Percentiles rank a stretch among this genome's conserved stretches.
Evolutionary conservation across 1,140 invertebrate genomes (phyloP).

Genomic region (Chlorops oryzae): DNA sequence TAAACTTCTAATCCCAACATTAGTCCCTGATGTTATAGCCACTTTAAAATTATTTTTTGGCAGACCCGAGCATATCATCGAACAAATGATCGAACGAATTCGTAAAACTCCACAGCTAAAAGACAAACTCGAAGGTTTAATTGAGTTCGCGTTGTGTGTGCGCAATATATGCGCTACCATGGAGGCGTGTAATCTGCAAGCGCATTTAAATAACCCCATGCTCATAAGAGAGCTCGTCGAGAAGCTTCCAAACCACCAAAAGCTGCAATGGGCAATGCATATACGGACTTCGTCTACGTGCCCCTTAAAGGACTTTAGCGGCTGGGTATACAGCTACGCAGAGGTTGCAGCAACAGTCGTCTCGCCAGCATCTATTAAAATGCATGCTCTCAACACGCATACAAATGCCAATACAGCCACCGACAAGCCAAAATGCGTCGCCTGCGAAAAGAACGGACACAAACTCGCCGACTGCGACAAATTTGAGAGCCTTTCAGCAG

Average conservation of each 20-base stretch:
- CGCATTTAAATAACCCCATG: constrained; percentile 7
- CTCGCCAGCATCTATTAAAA: no score
- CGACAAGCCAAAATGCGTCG: no score
- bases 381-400: no score
- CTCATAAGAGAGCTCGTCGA: constrained; percentile 3
- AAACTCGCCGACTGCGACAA: no score
- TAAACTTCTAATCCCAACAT: not conserved
- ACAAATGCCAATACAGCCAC: no score
- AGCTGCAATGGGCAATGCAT: constrained; percentile 8
- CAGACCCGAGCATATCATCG: constrained; percentile 4
- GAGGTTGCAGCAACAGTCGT: no score
- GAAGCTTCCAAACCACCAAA: constrained; percentile 8
- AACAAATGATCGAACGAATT: not conserved
- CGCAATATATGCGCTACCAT: constrained; percentile 9
- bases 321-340: no score
- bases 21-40: constrained; percentile 9
- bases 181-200: constrained; percentile 6
- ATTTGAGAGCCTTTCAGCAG: no score
- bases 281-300: no score
- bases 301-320: no score
- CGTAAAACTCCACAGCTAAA: constrained; percentile 1
- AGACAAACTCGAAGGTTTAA: constrained; percentile 6
- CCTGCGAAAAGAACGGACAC: no score
- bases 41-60: constrained; percentile 7
- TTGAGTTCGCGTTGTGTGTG: constrained; percentile 5